A percentile compares a stretch with the other conserved stretches of the same genome.
Evolutionary conservation across 2,113 vertebrate genomes (phyloP).

Genomic region (Zingel zingel): DNA sequence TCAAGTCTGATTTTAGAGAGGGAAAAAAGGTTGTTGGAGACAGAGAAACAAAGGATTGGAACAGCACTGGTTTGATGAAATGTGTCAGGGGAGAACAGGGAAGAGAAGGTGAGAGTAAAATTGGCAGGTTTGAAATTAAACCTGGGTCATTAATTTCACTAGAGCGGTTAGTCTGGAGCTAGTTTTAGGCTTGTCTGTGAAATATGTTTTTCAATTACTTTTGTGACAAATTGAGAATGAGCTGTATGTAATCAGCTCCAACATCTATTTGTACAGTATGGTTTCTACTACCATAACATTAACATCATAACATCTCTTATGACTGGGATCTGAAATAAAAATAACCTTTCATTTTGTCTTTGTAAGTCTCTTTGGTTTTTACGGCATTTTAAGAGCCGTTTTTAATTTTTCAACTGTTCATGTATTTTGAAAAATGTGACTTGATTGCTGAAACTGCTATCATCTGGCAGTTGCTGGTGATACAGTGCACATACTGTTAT

Average conservation of each 20-base stretch:
- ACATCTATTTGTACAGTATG: not conserved
- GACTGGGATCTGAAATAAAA: not conserved
- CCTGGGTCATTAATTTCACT: not conserved
- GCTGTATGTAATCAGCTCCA: not conserved
- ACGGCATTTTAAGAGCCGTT: slow-evolving; percentile 87
- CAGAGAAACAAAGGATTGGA: not conserved
- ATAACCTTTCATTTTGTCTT: slow-evolving; percentile 70
- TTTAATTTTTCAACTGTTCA: slow-evolving; percentile 86
- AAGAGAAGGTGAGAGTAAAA: not conserved
- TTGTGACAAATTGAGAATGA: not conserved
- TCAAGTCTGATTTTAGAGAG: not conserved
- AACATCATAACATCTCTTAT: not conserved
- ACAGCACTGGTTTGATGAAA: not conserved
- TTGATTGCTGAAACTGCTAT: slow-evolving; percentile 48
- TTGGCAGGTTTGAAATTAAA: not conserved
- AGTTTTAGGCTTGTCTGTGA: not conserved
- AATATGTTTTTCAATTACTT: not conserved
- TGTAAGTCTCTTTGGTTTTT: slow-evolving; percentile 82
- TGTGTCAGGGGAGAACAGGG: not conserved
- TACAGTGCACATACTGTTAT: slow-evolving; percentile 73
- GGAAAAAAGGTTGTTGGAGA: not conserved
- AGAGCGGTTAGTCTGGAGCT: not conserved
- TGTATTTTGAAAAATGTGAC: slow-evolving; percentile 84
- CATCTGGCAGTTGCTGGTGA: slow-evolving; percentile 62
- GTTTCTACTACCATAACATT: not conserved